These are phyloP conservation scores for Paralvinella palmiformis DNA, from an alignment of 1,140 invertebrate genomes.

Conservation along the genomic window DNA sequence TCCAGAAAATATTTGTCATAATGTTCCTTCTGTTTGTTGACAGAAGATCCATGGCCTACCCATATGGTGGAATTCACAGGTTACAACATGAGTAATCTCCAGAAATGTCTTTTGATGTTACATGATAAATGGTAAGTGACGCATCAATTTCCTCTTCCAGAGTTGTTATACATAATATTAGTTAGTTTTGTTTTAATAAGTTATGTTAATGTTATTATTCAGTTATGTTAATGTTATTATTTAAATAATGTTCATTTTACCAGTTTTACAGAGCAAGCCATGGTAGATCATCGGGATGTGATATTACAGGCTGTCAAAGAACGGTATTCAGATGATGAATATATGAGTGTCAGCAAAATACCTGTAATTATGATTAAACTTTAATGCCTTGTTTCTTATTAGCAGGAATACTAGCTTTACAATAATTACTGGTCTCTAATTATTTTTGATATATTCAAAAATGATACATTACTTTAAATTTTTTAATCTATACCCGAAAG, in stretches of 20 bases:
- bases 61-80: conserved; percentile 38
- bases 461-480: background rate
- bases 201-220: too few species aligned
- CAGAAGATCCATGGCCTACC: conserved; percentile 36
- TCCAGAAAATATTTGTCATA: too few species aligned
- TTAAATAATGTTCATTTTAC: background rate
- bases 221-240: too few species aligned
- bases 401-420: background rate
- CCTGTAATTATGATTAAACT: background rate
- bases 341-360: background rate
- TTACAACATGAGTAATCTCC: conserved; percentile 36
- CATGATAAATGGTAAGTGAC: conserved; percentile 45
- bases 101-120: conserved; percentile 37
- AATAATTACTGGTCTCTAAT: too few species aligned
- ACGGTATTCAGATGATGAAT: conserved; percentile 34
- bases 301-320: conserved; percentile 43
- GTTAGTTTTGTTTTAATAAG: too few species aligned
- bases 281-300: conserved; percentile 39
- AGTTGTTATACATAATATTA: conserved; percentile 9
- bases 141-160: background rate
- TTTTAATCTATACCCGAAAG: background rate
- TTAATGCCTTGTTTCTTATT: background rate
- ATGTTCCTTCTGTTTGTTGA: conserved; percentile 13
- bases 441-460: background rate
- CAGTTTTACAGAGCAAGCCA: conserved; percentile 41